These are phyloP conservation scores for Hololepta plana DNA, from an alignment of 2,888 invertebrate species.

Conservation along the genomic window DNA sequence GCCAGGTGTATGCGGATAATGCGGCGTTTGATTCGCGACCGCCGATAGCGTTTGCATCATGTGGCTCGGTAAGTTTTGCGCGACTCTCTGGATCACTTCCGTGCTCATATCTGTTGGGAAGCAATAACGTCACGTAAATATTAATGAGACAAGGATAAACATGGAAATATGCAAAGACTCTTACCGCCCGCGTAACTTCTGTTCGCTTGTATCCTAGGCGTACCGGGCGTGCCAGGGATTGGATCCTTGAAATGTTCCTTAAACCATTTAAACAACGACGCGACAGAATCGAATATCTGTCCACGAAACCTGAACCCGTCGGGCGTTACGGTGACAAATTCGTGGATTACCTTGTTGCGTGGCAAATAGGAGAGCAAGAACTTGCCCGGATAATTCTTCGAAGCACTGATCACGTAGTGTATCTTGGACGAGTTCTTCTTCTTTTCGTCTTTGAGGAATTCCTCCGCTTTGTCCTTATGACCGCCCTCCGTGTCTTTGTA, in stretches of 20 bases:
- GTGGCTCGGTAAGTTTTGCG: slow-evolving; percentile 49
- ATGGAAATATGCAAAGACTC: too few species aligned
- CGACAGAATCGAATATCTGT: slow-evolving; percentile 70
- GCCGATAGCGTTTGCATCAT: slow-evolving; percentile 54
- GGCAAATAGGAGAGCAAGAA: slow-evolving; percentile 91
- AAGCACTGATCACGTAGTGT: slow-evolving; percentile 71
- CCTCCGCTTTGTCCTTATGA: slow-evolving; percentile 74
- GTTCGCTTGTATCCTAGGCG: too few species aligned
- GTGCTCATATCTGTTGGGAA: slow-evolving; percentile 34
- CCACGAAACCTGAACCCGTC: slow-evolving; percentile 86
- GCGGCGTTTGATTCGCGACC: slow-evolving; percentile 50
- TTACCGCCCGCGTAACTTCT: background rate
- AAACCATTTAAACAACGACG: slow-evolving; percentile 81
- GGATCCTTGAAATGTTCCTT: slow-evolving; percentile 95
- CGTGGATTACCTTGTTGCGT: slow-evolving; percentile 67
- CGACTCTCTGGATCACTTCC: slow-evolving; percentile 52
- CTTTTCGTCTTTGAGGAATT: slow-evolving; percentile 74
- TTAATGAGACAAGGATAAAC: too few species aligned
- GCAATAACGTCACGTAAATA: background rate
- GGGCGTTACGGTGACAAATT: slow-evolving; percentile 79
- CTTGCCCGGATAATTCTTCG: slow-evolving; percentile 77
- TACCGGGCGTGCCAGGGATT: slow-evolving; percentile 57
- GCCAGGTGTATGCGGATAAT: slow-evolving; percentile 56
- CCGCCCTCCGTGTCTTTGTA: slow-evolving; percentile 63
- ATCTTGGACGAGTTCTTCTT: slow-evolving; percentile 73